Conservation (phyloP, 2,888 invertebrate species). For the Rutpela maculata region DNA sequence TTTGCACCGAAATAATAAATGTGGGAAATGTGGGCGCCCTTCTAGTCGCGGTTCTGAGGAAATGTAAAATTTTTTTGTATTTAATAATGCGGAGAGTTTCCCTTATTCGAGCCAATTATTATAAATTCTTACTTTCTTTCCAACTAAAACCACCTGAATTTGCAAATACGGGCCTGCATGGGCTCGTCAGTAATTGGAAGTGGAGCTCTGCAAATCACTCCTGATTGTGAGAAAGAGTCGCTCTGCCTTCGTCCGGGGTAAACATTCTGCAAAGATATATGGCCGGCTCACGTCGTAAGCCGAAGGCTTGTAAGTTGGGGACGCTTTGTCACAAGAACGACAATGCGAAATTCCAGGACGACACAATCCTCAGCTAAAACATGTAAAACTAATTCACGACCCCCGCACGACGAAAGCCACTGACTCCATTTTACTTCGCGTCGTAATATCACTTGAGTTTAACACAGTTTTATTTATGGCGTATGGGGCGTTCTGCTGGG, state of each 20-base stretch:
- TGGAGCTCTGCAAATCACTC: constrained; percentile 69
- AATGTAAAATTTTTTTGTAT: too few relatives aligned
- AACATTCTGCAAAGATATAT: constrained; percentile 68
- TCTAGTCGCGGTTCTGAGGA: too few relatives aligned
- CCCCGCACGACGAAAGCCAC: constrained; percentile 48
- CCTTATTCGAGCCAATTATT: too few relatives aligned
- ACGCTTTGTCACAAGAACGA: constrained; percentile 66
- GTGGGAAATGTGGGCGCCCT: too few relatives aligned
- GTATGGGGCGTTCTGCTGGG: neutral
- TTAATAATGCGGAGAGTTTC: too few relatives aligned
- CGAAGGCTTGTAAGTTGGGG: constrained; percentile 67
- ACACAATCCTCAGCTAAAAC: constrained; percentile 61
- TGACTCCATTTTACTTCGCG: constrained; percentile 29
- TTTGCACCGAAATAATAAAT: too few relatives aligned
- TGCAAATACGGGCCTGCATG: constrained; percentile 57
- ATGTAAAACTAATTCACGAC: constrained; percentile 57
- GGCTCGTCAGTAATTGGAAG: constrained; percentile 68
- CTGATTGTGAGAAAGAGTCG: constrained; percentile 65
- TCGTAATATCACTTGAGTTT: constrained; percentile 21
- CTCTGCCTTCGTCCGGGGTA: constrained; percentile 66
- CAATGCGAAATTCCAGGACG: constrained; percentile 64
- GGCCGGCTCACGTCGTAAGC: constrained; percentile 67
- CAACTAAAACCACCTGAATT: neutral
- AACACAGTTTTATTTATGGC: neutral
- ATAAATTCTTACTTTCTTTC: too few relatives aligned